Percentiles rank a stretch among this genome's conserved stretches.
These are phyloP conservation scores for Tokudaia muenninki DNA, from an alignment of 2,797 vertebrate genomes.

Conservation along the genomic window DNA sequence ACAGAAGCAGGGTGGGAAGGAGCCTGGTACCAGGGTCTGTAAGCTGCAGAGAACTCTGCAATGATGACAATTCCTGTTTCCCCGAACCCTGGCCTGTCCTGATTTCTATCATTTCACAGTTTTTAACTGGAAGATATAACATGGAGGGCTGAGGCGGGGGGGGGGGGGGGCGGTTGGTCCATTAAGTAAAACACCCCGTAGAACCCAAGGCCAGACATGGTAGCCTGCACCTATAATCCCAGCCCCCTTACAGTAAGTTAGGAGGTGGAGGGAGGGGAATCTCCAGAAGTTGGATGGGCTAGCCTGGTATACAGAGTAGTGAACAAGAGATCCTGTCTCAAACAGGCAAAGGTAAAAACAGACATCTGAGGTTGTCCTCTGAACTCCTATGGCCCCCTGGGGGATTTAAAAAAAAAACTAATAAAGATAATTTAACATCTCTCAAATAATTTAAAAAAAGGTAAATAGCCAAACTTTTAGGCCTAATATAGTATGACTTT, in stretches of 20 bases:
- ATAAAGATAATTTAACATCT: neutral
- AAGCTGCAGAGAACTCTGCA: neutral
- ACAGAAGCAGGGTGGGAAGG: neutral
- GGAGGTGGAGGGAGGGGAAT: neutral
- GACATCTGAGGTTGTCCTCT: neutral
- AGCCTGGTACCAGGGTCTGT: neutral
- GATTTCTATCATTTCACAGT: neutral
- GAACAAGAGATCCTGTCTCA: neutral
- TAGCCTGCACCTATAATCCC: neutral
- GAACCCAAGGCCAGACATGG: neutral
- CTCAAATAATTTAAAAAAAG: constrained; percentile 14
- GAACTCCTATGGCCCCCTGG: no score
- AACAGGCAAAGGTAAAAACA: neutral
- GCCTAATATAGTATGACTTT: neutral
- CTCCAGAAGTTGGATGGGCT: neutral
- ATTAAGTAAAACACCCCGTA: neutral
- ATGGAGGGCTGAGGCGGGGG: neutral
- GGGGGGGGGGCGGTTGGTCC: no score
- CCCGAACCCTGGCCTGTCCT: neutral
- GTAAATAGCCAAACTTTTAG: neutral
- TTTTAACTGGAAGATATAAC: constrained; percentile 22
- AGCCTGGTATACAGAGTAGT: neutral
- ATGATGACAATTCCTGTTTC: neutral
- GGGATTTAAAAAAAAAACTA: neutral
- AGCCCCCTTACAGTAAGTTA: neutral